Evolutionary conservation across 2,888 invertebrate genomes (phyloP).

Genomic region (Escarpia spicata): DNA sequence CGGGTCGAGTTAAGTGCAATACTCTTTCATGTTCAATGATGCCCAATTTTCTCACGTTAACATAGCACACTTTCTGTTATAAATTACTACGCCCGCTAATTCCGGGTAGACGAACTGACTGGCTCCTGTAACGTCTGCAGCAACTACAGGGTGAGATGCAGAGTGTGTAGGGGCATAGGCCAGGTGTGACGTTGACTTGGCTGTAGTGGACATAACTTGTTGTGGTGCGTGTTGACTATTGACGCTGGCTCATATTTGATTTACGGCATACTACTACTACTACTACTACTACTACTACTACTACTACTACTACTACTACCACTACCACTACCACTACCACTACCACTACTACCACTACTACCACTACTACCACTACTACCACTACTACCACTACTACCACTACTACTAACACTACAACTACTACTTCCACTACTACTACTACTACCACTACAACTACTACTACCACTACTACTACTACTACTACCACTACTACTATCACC

Average conservation of each 20-base stretch:
- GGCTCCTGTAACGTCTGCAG: no score
- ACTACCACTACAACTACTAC: conserved; percentile 26
- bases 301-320: conserved; percentile 23
- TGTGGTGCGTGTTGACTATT: neutral
- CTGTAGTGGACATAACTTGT: neutral
- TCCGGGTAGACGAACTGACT: no score
- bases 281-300: conserved; percentile 36
- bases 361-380: neutral
- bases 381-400: neutral
- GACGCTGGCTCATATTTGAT: neutral
- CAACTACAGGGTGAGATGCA: no score
- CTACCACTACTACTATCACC: neutral
- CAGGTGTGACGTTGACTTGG: conserved; percentile 20
- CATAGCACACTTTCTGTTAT: no score
- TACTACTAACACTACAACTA: neutral
- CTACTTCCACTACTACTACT: conserved; percentile 28
- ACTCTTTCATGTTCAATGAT: no score
- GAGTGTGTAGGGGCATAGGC: conserved; percentile 14
- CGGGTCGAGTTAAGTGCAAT: no score
- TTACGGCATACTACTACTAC: conserved; percentile 31
- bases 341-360: neutral
- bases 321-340: conserved; percentile 21
- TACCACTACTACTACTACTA: conserved; percentile 28
- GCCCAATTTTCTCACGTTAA: no score
- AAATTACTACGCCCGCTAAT: no score